phyloP scores from a whole-genome alignment of 2,113 vertebrate species.

The Cercocebus atys region DNA sequence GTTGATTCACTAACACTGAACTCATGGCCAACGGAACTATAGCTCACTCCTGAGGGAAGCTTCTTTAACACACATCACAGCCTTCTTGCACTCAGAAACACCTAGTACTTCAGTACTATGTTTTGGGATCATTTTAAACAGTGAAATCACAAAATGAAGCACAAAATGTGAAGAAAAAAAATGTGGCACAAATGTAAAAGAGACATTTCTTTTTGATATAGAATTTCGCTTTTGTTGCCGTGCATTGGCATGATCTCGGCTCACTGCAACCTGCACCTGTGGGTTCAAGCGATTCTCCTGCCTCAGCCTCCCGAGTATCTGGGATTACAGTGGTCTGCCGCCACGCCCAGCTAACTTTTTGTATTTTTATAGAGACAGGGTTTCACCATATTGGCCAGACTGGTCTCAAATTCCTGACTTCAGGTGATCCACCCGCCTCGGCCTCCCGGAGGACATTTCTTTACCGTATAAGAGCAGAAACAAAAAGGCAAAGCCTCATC shows the following conservation, averaged over 20 bases:
- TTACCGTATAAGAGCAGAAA: neutral
- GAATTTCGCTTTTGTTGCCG: too few species aligned
- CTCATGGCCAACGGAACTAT: neutral
- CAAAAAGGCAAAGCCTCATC: neutral
- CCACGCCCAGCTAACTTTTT: too few species aligned
- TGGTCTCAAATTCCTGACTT: too few species aligned
- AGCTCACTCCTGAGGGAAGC: neutral
- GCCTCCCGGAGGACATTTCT: neutral
- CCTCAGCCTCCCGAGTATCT: too few species aligned
- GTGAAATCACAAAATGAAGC: neutral
- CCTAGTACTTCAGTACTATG: neutral
- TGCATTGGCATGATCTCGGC: too few species aligned
- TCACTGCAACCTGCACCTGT: too few species aligned
- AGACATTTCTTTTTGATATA: neutral
- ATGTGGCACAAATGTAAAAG: neutral
- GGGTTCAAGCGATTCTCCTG: too few species aligned
- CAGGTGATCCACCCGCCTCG: too few species aligned
- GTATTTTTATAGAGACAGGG: too few species aligned
- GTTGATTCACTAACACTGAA: neutral
- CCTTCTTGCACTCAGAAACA: neutral
- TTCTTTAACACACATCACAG: neutral
- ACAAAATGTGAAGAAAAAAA: neutral
- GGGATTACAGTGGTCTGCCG: too few species aligned
- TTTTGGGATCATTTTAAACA: neutral
- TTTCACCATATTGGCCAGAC: too few species aligned